Conservation (phyloP, 2,113 vertebrate genomes). For the Macrotis lagotis region DNA sequence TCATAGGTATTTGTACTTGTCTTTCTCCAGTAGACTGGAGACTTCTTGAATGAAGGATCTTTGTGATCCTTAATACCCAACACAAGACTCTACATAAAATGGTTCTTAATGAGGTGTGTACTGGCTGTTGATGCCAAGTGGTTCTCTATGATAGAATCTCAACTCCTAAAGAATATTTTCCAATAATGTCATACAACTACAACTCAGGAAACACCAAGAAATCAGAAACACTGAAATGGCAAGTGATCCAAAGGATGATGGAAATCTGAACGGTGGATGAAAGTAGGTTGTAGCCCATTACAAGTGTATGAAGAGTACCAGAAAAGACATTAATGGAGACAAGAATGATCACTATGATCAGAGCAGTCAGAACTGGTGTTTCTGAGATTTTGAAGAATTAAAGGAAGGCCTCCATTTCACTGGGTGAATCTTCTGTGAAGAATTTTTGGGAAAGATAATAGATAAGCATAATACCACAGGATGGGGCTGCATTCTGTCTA, state of each 20-base stretch:
- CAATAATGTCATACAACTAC: neutral
- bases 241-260: neutral
- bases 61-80: neutral
- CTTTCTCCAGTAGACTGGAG: neutral
- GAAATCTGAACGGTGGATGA: neutral
- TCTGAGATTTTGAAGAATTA: neutral
- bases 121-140: neutral
- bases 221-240: neutral
- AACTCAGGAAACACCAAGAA: neutral
- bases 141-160: neutral
- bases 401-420: neutral
- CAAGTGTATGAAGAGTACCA: neutral
- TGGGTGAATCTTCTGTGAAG: neutral
- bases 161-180: neutral
- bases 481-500: neutral
- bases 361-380: neutral
- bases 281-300: neutral
- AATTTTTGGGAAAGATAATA: neutral
- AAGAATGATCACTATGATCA: neutral
- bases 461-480: neutral
- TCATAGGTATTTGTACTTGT: neutral
- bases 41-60: neutral
- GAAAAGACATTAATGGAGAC: neutral
- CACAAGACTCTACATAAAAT: neutral
- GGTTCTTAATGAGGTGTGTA: neutral